These are phyloP conservation scores for Plagodis pulveraria DNA, from an alignment of 2,888 invertebrate species.

Conservation along the genomic window DNA sequence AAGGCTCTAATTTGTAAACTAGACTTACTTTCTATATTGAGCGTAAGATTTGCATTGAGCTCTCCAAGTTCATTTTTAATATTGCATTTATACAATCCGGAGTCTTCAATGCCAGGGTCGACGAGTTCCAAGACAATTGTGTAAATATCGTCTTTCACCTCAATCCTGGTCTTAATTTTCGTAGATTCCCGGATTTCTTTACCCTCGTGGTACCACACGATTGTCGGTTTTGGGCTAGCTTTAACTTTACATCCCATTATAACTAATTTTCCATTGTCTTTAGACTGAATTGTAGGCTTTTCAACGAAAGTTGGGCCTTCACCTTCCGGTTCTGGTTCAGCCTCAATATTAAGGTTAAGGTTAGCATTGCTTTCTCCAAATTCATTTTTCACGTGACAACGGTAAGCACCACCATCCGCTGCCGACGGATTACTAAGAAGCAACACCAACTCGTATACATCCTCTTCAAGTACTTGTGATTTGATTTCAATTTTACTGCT, in stretches of 20 bases:
- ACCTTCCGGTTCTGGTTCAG: conserved; percentile 96
- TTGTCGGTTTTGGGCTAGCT: conserved; percentile 80
- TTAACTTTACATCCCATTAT: conserved; percentile 81
- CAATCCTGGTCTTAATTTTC: conserved; percentile 92
- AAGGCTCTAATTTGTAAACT: background rate
- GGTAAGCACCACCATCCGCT: conserved; percentile 86
- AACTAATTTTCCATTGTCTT: conserved; percentile 81
- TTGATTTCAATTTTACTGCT: conserved; percentile 93
- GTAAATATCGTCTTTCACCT: conserved; percentile 92
- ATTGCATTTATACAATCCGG: conserved; percentile 98
- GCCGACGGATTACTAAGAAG: conserved; percentile 80
- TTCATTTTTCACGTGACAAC: conserved; percentile 97
- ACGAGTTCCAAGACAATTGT: conserved; percentile 94
- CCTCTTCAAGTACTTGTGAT: conserved; percentile 91
- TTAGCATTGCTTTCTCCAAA: conserved; percentile 98
- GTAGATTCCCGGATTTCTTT: conserved; percentile 90
- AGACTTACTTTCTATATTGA: conserved; percentile 97
- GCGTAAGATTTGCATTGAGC: conserved; percentile 97
- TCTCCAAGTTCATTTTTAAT: conserved; percentile 98
- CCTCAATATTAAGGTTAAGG: conserved; percentile 98
- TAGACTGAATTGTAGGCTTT: conserved; percentile 94
- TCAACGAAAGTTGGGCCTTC: conserved; percentile 97
- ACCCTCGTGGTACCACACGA: conserved; percentile 82
- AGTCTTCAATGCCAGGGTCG: conserved; percentile 97
- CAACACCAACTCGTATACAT: conserved; percentile 93